A percentile compares a stretch with the other conserved stretches of the same genome.
Conservation (phyloP, 2,797 vertebrate species). For the Dermochelys coriacea region DNA sequence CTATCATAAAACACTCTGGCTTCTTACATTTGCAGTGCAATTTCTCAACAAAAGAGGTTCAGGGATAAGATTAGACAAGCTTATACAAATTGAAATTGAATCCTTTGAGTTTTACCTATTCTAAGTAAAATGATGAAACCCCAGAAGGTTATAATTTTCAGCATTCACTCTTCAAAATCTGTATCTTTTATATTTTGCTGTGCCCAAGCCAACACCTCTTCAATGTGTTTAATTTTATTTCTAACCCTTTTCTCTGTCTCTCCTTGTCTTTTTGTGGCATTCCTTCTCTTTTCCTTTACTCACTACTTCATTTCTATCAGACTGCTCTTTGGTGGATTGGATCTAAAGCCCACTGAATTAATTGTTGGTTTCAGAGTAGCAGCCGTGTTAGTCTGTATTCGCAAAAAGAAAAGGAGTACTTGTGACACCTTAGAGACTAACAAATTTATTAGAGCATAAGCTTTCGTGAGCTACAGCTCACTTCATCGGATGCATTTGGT, state of each 20-base stretch:
- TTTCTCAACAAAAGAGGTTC: background rate
- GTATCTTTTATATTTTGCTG: background rate
- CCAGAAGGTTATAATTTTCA: background rate
- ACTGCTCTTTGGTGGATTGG: background rate
- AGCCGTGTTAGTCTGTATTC: too few relatives aligned
- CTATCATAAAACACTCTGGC: rapidly evolving
- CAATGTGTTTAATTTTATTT: background rate
- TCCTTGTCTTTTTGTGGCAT: background rate
- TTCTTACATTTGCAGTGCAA: background rate
- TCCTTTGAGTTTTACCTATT: background rate
- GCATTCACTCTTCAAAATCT: background rate
- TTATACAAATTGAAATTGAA: background rate
- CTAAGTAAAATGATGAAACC: background rate
- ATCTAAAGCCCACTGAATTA: background rate
- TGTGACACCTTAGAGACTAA: too few relatives aligned
- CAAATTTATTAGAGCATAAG: too few relatives aligned
- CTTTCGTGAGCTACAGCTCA: too few relatives aligned
- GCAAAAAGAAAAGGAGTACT: too few relatives aligned
- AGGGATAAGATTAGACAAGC: rapidly evolving
- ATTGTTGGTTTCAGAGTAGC: too few relatives aligned
- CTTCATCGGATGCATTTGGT: too few relatives aligned
- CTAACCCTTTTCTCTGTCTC: background rate
- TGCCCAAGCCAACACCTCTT: rapidly evolving
- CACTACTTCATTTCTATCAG: rapidly evolving
- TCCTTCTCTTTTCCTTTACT: background rate